phyloP scores from a whole-genome alignment of 2,888 invertebrate genomes.

The Andrena minutula region DNA sequence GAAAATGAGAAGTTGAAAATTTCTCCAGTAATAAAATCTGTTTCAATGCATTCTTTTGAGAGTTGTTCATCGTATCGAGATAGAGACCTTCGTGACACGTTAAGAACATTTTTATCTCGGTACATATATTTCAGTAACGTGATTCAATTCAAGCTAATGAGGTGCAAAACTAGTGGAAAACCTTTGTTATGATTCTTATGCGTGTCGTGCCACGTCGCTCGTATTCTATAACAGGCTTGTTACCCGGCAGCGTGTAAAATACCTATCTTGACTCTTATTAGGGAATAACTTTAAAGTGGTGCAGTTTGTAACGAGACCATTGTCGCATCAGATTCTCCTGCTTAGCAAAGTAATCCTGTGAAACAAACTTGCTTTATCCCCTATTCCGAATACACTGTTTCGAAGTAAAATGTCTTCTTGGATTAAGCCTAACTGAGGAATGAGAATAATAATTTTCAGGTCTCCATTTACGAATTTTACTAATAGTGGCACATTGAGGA shows the following conservation, averaged over 20 bases:
- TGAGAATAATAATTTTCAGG: no score
- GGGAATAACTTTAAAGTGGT: constrained; percentile 59
- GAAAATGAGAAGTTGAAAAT: background rate
- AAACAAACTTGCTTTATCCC: constrained; percentile 12
- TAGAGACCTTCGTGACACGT: background rate
- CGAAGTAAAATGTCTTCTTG: background rate
- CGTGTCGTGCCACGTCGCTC: constrained; percentile 29
- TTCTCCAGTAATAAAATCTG: background rate
- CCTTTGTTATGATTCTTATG: constrained; percentile 42
- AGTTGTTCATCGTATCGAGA: background rate
- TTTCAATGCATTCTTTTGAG: background rate
- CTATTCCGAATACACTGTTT: constrained; percentile 12
- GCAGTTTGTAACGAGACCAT: constrained; percentile 46
- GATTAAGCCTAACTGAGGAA: background rate
- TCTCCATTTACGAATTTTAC: no score
- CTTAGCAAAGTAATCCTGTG: constrained; percentile 27
- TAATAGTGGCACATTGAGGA: no score
- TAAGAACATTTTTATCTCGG: background rate
- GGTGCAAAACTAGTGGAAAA: background rate
- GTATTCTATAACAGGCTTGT: constrained; percentile 53
- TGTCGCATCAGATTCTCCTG: constrained; percentile 52
- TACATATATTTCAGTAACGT: background rate
- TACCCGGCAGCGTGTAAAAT: constrained; percentile 50
- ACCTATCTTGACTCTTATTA: constrained; percentile 55
- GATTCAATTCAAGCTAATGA: background rate